These are phyloP conservation scores for Meteorus colon DNA, from an alignment of 2,888 invertebrate species.

Conservation along the genomic window DNA sequence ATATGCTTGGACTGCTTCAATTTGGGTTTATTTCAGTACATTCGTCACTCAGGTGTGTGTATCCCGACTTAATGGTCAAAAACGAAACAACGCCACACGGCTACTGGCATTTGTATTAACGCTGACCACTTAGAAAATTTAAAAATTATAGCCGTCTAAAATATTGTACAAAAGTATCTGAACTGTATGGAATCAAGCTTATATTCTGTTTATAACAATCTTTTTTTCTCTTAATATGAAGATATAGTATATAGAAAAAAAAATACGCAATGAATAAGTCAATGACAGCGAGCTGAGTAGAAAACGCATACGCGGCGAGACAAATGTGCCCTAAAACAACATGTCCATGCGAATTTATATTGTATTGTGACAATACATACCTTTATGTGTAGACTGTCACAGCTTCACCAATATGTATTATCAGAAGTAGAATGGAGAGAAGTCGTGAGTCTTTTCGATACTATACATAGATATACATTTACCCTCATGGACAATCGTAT, in stretches of 20 bases:
- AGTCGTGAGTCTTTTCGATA: conserved; percentile 17
- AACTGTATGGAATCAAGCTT: no score
- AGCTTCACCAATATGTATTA: conserved; percentile 34
- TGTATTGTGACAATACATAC: conserved; percentile 12
- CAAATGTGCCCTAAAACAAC: conserved; percentile 51
- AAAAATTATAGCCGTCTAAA: no score
- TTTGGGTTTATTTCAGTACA: not conserved
- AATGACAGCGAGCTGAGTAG: conserved; percentile 5
- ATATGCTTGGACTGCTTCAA: not conserved
- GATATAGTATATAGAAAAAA: not conserved
- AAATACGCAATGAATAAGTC: not conserved
- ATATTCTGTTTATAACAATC: no score
- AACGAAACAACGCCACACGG: not conserved
- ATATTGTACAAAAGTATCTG: no score
- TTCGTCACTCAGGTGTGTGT: not conserved
- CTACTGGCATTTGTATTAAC: not conserved
- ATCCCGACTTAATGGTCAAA: not conserved
- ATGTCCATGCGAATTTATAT: conserved; percentile 29
- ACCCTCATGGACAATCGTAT: conserved; percentile 61
- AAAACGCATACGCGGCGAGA: conserved; percentile 27
- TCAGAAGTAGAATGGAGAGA: conserved; percentile 25
- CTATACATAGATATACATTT: conserved; percentile 23
- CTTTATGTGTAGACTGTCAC: not conserved
- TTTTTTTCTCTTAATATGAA: not conserved
- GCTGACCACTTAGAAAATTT: no score